phyloP scores from a whole-genome alignment of 2,888 invertebrate genomes.

The Ctenicera cuprea region DNA sequence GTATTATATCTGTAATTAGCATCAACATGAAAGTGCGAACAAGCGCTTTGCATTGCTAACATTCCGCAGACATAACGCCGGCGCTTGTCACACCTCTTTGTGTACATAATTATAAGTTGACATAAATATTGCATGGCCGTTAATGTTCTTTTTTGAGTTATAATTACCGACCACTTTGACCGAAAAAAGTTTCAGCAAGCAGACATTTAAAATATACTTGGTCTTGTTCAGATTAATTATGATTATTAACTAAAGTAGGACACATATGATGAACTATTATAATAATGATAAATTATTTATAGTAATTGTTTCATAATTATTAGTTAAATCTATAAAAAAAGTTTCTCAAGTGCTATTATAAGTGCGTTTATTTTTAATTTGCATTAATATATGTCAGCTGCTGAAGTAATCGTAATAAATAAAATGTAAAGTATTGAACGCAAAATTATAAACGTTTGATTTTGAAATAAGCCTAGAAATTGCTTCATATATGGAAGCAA shows the following conservation, averaged over 20 bases:
- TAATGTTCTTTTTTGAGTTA: neutral
- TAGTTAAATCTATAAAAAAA: neutral
- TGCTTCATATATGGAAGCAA: conserved; percentile 13
- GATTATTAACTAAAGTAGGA: neutral
- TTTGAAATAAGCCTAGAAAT: conserved; percentile 13
- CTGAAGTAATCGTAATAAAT: conserved; percentile 22
- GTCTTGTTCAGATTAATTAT: neutral
- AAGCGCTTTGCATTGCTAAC: conserved; percentile 53
- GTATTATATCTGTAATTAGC: conserved; percentile 37
- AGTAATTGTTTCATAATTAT: conserved; percentile 18
- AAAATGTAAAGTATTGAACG: conserved; percentile 6
- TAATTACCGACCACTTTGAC: conserved; percentile 14
- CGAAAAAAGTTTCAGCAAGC: neutral
- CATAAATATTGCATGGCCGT: conserved; percentile 44
- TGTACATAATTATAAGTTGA: conserved; percentile 57
- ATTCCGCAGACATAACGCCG: conserved; percentile 61
- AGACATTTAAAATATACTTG: neutral
- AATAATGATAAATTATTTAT: conserved; percentile 9
- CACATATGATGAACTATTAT: neutral
- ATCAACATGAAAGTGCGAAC: conserved; percentile 46
- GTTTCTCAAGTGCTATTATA: neutral
- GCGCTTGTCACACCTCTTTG: conserved; percentile 61
- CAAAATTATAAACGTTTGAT: neutral
- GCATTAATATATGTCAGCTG: neutral
- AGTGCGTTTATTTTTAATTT: conserved; percentile 11